Evolutionary conservation across 2,113 vertebrate genomes (phyloP).

Genomic region (Arothron firmamentum): DNA sequence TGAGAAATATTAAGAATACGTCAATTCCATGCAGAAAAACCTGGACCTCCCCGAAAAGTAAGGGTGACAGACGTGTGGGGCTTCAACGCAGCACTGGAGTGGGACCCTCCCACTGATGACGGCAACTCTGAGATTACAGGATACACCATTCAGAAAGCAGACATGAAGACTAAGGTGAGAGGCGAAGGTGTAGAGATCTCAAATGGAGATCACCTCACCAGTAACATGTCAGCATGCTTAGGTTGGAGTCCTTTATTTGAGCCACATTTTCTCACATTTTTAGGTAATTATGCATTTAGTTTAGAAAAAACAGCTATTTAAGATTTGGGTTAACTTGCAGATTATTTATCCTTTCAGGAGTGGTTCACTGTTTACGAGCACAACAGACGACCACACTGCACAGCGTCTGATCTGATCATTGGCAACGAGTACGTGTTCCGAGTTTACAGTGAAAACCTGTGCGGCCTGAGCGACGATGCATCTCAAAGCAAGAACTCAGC

Average conservation of each 20-base stretch:
- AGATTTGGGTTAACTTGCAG: not conserved
- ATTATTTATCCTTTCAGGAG: slow-evolving; percentile 66
- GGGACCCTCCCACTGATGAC: slow-evolving; percentile 81
- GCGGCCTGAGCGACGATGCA: slow-evolving; percentile 79
- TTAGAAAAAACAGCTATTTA: no score
- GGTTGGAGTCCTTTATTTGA: no score
- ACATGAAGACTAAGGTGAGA: slow-evolving; percentile 87
- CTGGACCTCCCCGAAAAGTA: slow-evolving; percentile 76
- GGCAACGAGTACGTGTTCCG: slow-evolving; percentile 89
- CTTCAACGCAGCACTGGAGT: slow-evolving; percentile 84
- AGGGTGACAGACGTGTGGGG: slow-evolving; percentile 86
- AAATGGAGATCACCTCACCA: not conserved
- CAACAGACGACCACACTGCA: slow-evolving; percentile 79
- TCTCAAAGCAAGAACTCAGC: slow-evolving; percentile 82
- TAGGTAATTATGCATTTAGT: no score
- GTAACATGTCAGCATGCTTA: not conserved
- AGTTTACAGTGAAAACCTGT: slow-evolving; percentile 83
- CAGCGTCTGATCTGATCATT: slow-evolving; percentile 84
- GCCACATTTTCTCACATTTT: no score
- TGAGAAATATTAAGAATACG: not conserved
- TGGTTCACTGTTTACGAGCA: slow-evolving; percentile 89
- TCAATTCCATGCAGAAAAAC: slow-evolving; percentile 75
- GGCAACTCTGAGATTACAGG: slow-evolving; percentile 86
- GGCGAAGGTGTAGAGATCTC: not conserved
- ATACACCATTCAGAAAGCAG: slow-evolving; percentile 88